Percentiles rank a stretch among this genome's conserved stretches.
Evolutionary conservation across 1,140 invertebrate species (phyloP).

Genomic region (Amphibalanus amphitrite): DNA sequence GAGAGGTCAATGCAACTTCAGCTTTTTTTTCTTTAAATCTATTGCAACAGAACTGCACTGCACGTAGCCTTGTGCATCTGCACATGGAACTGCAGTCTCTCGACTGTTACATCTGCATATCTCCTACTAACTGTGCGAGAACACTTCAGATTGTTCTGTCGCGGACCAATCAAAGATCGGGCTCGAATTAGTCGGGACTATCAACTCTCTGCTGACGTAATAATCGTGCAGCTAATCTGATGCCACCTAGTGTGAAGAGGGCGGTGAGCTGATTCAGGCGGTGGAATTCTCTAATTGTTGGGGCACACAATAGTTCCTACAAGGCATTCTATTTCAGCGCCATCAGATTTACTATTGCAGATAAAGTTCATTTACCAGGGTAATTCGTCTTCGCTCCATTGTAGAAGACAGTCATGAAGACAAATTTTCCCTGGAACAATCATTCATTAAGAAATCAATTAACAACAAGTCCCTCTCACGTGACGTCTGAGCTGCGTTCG

Average conservation of each 20-base stretch:
- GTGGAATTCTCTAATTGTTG: neutral
- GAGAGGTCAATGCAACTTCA: too few relatives aligned
- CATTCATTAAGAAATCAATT: neutral
- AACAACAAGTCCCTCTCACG: neutral
- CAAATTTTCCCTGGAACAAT: neutral
- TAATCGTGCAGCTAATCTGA: neutral
- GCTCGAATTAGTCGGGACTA: neutral
- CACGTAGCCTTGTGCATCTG: too few relatives aligned
- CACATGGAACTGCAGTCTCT: too few relatives aligned
- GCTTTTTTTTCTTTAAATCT: too few relatives aligned
- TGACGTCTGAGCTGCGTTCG: neutral
- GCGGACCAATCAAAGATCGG: neutral
- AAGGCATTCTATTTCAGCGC: neutral
- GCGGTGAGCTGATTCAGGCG: neutral
- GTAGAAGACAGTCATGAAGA: neutral
- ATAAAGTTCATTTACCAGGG: neutral
- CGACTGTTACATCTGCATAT: too few relatives aligned
- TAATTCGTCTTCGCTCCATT: neutral
- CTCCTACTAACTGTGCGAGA: too few relatives aligned
- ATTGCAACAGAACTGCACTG: too few relatives aligned
- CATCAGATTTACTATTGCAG: neutral
- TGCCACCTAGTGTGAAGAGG: neutral
- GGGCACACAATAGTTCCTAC: neutral
- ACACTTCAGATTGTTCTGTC: too few relatives aligned
- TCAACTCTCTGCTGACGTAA: neutral